phyloP scores from a whole-genome alignment of 2,797 vertebrate genomes.

The Hipposideros larvatus region DNA sequence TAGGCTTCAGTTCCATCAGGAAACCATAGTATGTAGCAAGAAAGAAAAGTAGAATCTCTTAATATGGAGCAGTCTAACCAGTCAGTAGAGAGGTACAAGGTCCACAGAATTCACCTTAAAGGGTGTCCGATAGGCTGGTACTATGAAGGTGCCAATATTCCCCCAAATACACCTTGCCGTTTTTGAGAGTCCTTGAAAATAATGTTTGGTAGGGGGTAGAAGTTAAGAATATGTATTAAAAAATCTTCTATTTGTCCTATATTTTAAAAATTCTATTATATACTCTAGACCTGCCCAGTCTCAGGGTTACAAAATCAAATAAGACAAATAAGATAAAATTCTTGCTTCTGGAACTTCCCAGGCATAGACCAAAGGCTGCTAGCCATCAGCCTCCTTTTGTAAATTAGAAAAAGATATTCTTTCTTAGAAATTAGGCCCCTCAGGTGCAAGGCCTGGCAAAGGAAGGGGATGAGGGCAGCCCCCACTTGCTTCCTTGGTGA shows the following conservation, averaged over 20 bases:
- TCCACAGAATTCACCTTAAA: conserved; percentile 47
- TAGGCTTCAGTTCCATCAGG: neutral
- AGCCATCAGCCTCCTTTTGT: neutral
- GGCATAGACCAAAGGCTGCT: neutral
- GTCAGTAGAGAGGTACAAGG: neutral
- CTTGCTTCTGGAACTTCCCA: conserved; percentile 27
- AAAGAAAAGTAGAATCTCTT: conserved; percentile 5
- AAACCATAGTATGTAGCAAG: neutral
- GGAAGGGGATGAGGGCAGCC: neutral
- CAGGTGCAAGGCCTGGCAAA: neutral
- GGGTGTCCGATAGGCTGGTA: neutral
- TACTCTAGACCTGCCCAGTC: neutral
- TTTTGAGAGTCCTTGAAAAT: conserved; percentile 46
- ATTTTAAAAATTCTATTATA: neutral
- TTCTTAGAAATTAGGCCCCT: neutral
- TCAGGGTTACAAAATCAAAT: conserved; percentile 47
- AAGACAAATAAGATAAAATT: conserved; percentile 25
- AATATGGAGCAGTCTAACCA: neutral
- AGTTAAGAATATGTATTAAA: neutral
- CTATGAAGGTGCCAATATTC: conserved; percentile 5
- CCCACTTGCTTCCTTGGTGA: neutral
- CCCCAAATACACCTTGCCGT: conserved; percentile 5
- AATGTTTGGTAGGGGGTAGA: conserved; percentile 30
- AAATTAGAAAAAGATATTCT: neutral
- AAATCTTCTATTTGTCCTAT: conserved; percentile 22